Evolutionary conservation across 2,797 vertebrate species (phyloP), one percentile per base, ranked within the genome.

Genomic region (Myiotriccus ornatus): DNA sequence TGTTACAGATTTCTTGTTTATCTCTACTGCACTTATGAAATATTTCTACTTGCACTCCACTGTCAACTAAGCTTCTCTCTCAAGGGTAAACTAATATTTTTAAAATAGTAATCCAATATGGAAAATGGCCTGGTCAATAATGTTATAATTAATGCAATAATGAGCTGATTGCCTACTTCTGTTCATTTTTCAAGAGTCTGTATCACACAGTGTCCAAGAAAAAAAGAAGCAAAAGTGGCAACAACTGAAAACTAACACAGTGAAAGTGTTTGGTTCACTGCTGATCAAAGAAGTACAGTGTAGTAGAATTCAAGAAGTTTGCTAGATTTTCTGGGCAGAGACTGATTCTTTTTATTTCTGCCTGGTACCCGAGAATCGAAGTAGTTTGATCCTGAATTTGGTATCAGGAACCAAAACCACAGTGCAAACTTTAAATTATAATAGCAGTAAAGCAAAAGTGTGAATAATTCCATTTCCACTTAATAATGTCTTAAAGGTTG

Each of bases 11-110:
- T 64, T 6, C 20, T 85, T 87, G 34, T 89, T 87, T 89, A 44
- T 79, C 55, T 62, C 52, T 79, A 1, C 43, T 91, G 27, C 35
- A 41, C 79, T 93, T 84, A 13, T 75, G 65, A 94, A 92, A 81
- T 87, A 67, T 63, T 92, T 85, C 47, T 84, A 41, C 9, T 64
- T 70, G 25, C 4, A 16, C 22, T 81, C 35, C 13, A 46, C 39
- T 93, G 52, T 81, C 73, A 87, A 25, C 35, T 57, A 60, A 81
- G 69, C 52, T 71, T 55, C 41, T 80, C 18, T 85, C 67, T 73
- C 39, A 74, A 93, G 41, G 47, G n/a, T 74, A 79, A 95, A 84
- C 35, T 49, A 56, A 49, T 91, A 74, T 63, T 91, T 95, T 87
- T 57, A 3, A 86, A 86, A 65, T 6, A 1, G 15, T 87, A 89